These are phyloP conservation scores for Chromoteleia sp. DNA, from an alignment of 2,888 invertebrate species.

Conservation along the genomic window DNA sequence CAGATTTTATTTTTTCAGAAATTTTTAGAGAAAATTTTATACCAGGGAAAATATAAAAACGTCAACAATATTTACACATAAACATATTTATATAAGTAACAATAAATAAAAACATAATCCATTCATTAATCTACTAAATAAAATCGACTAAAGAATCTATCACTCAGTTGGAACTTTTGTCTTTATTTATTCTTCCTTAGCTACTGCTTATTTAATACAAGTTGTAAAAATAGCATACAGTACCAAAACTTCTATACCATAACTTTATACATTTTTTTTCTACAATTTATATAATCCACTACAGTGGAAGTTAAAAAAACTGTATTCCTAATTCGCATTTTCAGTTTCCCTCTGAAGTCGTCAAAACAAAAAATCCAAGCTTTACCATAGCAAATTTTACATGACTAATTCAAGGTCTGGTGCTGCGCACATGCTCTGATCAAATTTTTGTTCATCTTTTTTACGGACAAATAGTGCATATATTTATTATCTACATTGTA, in stretches of 20 bases:
- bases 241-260: conserved; percentile 81
- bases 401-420: conserved; percentile 27
- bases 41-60: too few species aligned
- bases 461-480: neutral
- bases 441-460: neutral
- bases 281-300: conserved; percentile 68
- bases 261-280: conserved; percentile 74
- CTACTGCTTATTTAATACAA: conserved; percentile 82
- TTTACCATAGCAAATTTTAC: conserved; percentile 37
- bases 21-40: too few species aligned
- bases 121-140: neutral
- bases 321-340: conserved; percentile 32
- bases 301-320: conserved; percentile 70
- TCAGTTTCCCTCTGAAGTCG: conserved; percentile 31
- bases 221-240: conserved; percentile 84
- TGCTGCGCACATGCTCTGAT: conserved; percentile 6
- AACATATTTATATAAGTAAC: too few species aligned
- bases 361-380: conserved; percentile 32
- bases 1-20: too few species aligned
- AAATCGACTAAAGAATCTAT: neutral
- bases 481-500: conserved; percentile 15
- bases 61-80: too few species aligned
- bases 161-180: conserved; percentile 67
- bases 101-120: too few species aligned
- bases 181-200: conserved; percentile 78